Percentiles rank a stretch among this genome's conserved stretches.
phyloP scores from a whole-genome alignment of 1,140 invertebrate genomes.

The Teleogryllus occipitalis region DNA sequence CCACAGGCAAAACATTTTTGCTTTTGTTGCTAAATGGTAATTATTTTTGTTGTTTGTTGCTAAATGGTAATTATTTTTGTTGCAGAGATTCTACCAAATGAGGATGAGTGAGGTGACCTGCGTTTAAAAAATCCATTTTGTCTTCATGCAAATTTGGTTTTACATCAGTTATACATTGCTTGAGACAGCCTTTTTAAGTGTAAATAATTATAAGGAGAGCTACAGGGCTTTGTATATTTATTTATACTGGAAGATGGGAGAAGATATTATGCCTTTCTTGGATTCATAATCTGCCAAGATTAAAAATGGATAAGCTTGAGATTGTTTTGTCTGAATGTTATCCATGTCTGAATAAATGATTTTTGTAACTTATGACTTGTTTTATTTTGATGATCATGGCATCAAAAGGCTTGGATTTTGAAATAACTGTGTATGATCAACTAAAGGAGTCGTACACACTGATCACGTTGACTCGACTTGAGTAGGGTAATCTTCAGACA shows the following conservation, averaged over 20 bases:
- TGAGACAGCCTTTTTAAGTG: neutral
- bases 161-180: neutral
- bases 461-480: no score
- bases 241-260: slow-evolving; percentile 17
- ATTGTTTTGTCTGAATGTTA: slow-evolving; percentile 5
- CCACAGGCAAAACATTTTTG: no score
- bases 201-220: slow-evolving; percentile 1
- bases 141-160: neutral
- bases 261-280: slow-evolving; percentile 1
- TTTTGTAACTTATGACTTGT: neutral
- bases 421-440: no score
- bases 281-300: neutral
- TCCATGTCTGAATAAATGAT: neutral
- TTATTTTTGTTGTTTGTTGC: neutral
- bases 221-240: slow-evolving; percentile 14
- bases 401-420: no score
- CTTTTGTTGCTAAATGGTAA: neutral
- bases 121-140: no score
- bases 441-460: no score
- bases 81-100: neutral
- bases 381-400: no score
- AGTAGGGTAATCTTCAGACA: no score
- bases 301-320: neutral
- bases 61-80: neutral
- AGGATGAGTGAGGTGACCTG: no score